These are phyloP conservation scores for Tribolium madens DNA, from an alignment of 1,140 invertebrate species.

Conservation along the genomic window DNA sequence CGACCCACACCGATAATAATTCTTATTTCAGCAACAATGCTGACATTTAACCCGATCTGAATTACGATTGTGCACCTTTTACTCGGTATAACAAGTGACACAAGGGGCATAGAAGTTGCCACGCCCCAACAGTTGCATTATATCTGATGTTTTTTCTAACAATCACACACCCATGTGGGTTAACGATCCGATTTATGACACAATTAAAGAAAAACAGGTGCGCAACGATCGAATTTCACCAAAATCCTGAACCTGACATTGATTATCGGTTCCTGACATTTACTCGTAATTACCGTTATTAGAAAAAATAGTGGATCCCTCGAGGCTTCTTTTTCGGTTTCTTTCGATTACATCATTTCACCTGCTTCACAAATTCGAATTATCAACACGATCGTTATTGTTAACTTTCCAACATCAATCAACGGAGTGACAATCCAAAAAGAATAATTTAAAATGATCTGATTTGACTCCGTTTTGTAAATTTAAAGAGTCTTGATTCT, in stretches of 20 bases:
- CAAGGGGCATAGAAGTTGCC: conserved; percentile 16
- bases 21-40: conserved; percentile 25
- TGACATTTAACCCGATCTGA: conserved; percentile 39
- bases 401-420: conserved; percentile 33
- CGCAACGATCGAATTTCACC: conserved; percentile 7
- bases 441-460: conserved; percentile 8
- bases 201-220: conserved; percentile 5
- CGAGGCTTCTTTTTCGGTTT: conserved; percentile 9
- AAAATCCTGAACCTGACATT: conserved; percentile 23
- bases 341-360: conserved; percentile 11
- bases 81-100: conserved; percentile 28
- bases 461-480: neutral
- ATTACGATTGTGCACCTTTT: conserved; percentile 34
- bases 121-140: conserved; percentile 32
- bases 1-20: neutral
- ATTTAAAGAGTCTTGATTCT: neutral
- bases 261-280: conserved; percentile 24
- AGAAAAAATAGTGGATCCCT: conserved; percentile 3
- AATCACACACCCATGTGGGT: neutral
- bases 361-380: neutral
- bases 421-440: conserved; percentile 10
- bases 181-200: conserved; percentile 18
- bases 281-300: neutral
- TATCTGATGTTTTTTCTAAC: neutral
- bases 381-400: conserved; percentile 9